Evolutionary conservation across 2,888 invertebrate genomes (phyloP).

Genomic region (Catocala fraxini): DNA sequence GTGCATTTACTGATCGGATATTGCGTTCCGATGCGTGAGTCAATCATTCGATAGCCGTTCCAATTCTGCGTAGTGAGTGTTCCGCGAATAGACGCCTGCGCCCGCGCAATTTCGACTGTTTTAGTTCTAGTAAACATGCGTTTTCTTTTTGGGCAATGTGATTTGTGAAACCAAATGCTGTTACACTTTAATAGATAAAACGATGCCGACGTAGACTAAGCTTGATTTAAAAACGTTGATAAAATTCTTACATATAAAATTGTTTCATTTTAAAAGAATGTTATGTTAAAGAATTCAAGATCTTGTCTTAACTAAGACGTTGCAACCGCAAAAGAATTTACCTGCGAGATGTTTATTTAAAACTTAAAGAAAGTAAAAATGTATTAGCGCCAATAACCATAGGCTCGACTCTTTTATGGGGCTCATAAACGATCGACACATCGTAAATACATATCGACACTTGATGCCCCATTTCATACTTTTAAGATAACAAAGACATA

Average conservation of each 20-base stretch:
- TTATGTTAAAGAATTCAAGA: slow-evolving; percentile 3
- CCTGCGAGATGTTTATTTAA: slow-evolving; percentile 31
- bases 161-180: not conserved
- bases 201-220: not conserved
- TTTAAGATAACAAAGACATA: slow-evolving; percentile 54
- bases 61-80: slow-evolving; percentile 62
- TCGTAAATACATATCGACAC: slow-evolving; percentile 51
- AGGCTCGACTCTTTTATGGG: slow-evolving; percentile 40
- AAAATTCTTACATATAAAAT: slow-evolving; percentile 9
- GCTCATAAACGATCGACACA: slow-evolving; percentile 48
- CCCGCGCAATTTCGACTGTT: slow-evolving; percentile 40
- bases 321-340: slow-evolving; percentile 7
- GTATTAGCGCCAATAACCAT: slow-evolving; percentile 30
- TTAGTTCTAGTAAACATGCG: slow-evolving; percentile 32
- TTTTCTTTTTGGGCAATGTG: slow-evolving; percentile 15
- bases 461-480: slow-evolving; percentile 52
- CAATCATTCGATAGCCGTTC: slow-evolving; percentile 69
- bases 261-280: slow-evolving; percentile 1
- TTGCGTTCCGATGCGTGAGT: slow-evolving; percentile 68
- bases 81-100: slow-evolving; percentile 63
- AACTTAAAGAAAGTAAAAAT: slow-evolving; percentile 30
- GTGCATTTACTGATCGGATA: slow-evolving; percentile 57
- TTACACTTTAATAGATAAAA: not conserved
- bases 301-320: slow-evolving; percentile 5
- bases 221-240: not conserved